phyloP scores from a whole-genome alignment of 2,113 vertebrate species.

The Cryptotis parvus region DNA sequence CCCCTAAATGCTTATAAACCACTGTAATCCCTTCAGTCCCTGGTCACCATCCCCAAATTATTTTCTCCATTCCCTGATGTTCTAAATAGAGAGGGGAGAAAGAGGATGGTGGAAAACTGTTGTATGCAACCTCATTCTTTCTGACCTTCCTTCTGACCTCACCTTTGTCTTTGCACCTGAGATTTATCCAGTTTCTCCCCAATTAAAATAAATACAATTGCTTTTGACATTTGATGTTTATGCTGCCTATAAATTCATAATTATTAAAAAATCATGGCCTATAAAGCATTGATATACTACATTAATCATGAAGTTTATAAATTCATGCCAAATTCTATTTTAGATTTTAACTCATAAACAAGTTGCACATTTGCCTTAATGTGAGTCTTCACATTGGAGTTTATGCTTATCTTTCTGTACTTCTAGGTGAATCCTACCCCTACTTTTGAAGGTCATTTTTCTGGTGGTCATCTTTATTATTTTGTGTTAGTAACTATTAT shows the following conservation, averaged over 20 bases:
- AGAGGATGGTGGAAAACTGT: neutral
- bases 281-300: neutral
- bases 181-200: neutral
- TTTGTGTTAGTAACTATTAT: neutral
- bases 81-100: neutral
- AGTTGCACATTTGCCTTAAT: slow-evolving; percentile 27
- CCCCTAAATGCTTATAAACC: neutral
- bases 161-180: neutral
- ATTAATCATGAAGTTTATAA: neutral
- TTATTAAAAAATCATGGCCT: slow-evolving; percentile 20
- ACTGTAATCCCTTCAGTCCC: neutral
- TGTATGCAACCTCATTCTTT: neutral
- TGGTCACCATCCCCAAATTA: neutral
- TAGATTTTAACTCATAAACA: slow-evolving; percentile 35
- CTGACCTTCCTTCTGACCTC: neutral
- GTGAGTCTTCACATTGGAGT: neutral
- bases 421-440: slow-evolving; percentile 18
- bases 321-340: slow-evolving; percentile 20
- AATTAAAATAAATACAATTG: neutral
- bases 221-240: slow-evolving; percentile 6
- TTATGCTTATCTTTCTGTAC: neutral
- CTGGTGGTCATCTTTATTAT: neutral
- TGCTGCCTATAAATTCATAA: slow-evolving; percentile 14
- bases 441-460: neutral
- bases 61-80: neutral